phyloP scores from a whole-genome alignment of 2,797 vertebrate species.

The Alexandromys oeconomus region DNA sequence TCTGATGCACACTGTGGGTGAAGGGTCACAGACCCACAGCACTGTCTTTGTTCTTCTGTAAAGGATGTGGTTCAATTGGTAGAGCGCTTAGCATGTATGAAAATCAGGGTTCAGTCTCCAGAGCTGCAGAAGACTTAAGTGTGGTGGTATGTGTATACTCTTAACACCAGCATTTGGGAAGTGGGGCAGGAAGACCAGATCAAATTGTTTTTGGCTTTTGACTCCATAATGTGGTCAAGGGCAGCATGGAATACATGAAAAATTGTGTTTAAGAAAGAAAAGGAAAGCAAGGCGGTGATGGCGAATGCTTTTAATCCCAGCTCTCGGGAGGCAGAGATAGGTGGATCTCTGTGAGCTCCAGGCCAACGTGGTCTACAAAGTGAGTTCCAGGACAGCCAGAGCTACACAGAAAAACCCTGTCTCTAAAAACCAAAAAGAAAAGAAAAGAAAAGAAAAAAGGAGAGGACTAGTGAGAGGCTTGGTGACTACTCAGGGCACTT shows the following conservation, averaged over 20 bases:
- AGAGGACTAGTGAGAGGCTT: too few species aligned
- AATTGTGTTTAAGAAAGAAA: background rate
- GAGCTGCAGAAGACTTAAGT: background rate
- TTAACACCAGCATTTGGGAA: background rate
- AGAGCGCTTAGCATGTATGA: background rate
- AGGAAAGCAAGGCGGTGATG: background rate
- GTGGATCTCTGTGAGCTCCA: background rate
- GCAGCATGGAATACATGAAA: background rate
- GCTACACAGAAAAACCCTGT: background rate
- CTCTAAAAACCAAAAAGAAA: background rate
- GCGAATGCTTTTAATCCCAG: background rate
- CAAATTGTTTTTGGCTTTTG: background rate
- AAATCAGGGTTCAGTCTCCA: background rate
- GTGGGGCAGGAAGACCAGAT: background rate
- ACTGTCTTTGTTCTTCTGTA: background rate
- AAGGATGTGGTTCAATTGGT: background rate
- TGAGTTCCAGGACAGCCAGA: background rate
- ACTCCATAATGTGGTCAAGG: background rate
- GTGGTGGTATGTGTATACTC: background rate
- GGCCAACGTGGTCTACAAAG: background rate
- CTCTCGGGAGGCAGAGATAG: background rate
- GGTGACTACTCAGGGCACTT: background rate
- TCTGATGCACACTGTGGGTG: background rate
- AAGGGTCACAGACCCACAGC: background rate
- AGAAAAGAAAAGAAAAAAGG: too few species aligned